Conservation (phyloP, 2,113 vertebrate species). For the Anarrhichthys ocellatus region DNA sequence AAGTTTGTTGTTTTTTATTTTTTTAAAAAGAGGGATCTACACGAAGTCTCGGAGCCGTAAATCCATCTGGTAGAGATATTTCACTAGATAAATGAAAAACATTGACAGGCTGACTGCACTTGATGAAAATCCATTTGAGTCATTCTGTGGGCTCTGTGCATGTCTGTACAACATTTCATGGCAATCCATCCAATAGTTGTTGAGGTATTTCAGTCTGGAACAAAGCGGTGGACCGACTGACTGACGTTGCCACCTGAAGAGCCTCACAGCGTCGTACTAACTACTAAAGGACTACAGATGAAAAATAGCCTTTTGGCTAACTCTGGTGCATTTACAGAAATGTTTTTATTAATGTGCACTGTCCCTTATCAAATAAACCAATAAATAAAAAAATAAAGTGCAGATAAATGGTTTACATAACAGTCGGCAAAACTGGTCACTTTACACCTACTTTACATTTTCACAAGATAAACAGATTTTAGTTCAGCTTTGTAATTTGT, state of each 20-base stretch:
- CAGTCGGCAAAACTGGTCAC: neutral
- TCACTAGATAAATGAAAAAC: no score
- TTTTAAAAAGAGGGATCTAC: neutral
- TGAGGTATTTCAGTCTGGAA: neutral
- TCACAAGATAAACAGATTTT: neutral
- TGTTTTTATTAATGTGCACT: no score
- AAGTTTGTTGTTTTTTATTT: neutral
- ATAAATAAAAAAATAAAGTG: neutral
- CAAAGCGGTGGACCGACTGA: neutral
- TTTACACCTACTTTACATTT: neutral
- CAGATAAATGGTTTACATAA: conserved; percentile 8
- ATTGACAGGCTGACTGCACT: no score
- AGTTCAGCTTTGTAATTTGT: neutral
- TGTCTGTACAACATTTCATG: neutral
- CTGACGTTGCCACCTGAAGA: neutral
- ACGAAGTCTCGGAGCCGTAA: neutral
- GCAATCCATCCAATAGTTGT: neutral
- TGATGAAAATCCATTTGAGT: neutral
- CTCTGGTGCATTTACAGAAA: no score
- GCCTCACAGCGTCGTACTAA: neutral
- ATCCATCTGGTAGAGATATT: no score
- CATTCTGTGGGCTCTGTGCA: neutral
- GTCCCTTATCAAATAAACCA: no score
- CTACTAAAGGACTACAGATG: no score
- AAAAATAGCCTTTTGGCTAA: no score